Evolutionary conservation across 2,888 invertebrate species (phyloP).

Genomic region (Machimus atricapillus): DNA sequence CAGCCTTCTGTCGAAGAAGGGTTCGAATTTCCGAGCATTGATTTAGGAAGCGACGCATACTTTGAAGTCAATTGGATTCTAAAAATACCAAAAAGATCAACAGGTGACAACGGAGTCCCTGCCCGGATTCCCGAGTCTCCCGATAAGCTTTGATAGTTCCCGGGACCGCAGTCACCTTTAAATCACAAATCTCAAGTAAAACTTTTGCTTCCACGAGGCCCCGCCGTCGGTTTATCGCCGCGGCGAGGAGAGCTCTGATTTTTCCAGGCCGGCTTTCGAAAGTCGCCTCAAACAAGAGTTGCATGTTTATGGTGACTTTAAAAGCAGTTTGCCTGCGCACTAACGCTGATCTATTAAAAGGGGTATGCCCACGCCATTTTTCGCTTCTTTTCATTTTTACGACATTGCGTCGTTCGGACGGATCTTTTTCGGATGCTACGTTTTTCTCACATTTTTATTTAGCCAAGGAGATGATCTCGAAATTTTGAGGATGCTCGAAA

Average conservation of each 20-base stretch:
- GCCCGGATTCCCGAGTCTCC: neutral
- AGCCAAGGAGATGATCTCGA: neutral
- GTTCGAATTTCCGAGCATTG: neutral
- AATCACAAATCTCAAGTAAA: neutral
- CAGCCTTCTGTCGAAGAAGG: neutral
- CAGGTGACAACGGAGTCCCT: neutral
- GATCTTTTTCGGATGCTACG: neutral
- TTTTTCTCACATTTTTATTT: neutral
- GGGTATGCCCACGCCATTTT: constrained; percentile 18
- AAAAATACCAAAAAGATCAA: neutral
- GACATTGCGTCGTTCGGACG: neutral
- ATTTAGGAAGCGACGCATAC: neutral
- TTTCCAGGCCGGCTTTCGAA: neutral
- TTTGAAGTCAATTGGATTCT: neutral
- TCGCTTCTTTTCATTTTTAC: constrained; percentile 1
- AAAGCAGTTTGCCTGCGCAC: neutral
- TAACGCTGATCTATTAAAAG: constrained; percentile 23
- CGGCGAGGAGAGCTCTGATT: neutral
- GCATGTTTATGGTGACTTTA: constrained; percentile 1
- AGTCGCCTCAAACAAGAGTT: neutral
- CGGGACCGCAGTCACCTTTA: neutral
- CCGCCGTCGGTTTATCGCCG: neutral
- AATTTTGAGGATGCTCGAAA: neutral
- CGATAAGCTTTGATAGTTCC: neutral
- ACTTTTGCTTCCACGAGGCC: neutral